phyloP scores from a whole-genome alignment of 2,113 vertebrate species.

The Cololabis saira region DNA sequence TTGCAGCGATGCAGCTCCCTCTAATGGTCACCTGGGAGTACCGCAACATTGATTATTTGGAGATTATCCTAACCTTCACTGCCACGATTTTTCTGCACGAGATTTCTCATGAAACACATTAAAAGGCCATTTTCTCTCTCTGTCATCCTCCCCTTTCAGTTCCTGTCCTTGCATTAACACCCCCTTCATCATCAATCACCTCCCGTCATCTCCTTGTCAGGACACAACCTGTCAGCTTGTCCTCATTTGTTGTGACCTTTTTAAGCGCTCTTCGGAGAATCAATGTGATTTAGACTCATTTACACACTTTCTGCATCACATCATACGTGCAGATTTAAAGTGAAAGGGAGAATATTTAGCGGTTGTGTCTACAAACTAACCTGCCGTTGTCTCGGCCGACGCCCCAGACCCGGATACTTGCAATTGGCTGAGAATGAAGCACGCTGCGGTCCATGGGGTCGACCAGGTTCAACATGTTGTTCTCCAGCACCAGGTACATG shows the following conservation, averaged over 20 bases:
- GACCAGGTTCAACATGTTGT: slow-evolving; percentile 94
- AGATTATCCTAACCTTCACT: slow-evolving; percentile 2
- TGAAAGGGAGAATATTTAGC: not conserved
- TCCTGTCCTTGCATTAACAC: slow-evolving; percentile 86
- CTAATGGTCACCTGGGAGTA: slow-evolving; percentile 36
- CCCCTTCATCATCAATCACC: slow-evolving; percentile 85
- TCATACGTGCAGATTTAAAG: too few relatives aligned
- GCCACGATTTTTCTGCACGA: too few relatives aligned
- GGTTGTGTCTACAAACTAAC: slow-evolving; percentile 76
- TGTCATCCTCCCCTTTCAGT: slow-evolving; percentile 42
- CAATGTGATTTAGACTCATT: too few relatives aligned
- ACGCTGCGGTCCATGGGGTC: slow-evolving; percentile 95
- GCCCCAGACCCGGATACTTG: slow-evolving; percentile 97
- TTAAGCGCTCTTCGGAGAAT: not conserved
- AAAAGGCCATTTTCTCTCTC: slow-evolving; percentile 14
- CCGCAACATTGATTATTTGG: not conserved
- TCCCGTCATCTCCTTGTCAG: slow-evolving; percentile 50
- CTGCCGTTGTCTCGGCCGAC: slow-evolving; percentile 97
- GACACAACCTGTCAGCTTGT: slow-evolving; percentile 47
- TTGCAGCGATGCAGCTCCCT: slow-evolving; percentile 43
- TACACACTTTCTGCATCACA: too few relatives aligned
- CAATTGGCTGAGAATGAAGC: slow-evolving; percentile 95
- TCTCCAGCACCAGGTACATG: slow-evolving; percentile 96
- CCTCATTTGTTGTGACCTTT: slow-evolving; percentile 74
- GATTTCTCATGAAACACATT: slow-evolving; percentile 27